Base-by-base conservation (phyloP, 2,113 vertebrate species). In the Lamprologus sp. region DNA sequence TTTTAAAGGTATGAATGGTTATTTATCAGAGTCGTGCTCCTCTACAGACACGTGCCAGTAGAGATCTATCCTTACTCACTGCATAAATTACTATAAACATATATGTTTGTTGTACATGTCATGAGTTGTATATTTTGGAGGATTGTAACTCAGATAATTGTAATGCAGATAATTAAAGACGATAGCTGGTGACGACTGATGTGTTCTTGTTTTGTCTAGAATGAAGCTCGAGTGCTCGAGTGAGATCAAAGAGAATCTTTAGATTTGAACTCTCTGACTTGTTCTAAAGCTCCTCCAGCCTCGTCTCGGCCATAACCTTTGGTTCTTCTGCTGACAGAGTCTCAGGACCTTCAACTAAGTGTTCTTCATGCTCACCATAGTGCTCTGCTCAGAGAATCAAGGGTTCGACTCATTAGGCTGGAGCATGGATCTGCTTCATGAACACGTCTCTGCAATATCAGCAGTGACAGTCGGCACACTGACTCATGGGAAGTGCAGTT, bases 101-200 rank as follows among this genome's bases (percentile, higher is more conserved):
- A 91, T 93, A 87, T 96, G 94, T 95, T 94, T 96, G 96, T 96
- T 96, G 96, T 96, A 96, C 95, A 97, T 97, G 96, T 97, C 92
- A 91, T 93, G 92, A 95, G 93, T 95, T 96, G 96, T 97, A 96
- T 93, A 96, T 97, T 77, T 96, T 96, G 95, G 92, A 94, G 91
- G 94, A 96, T 88, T 95, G 95, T 95, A 94, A 93, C 94, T 90
- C 86, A 94, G 68, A 73, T 73, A 73, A 73, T 73, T 73, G 68
- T 73, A 73, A 73, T 73, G 87, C 92, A 94, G 92, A 96, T 94
- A 90, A 97, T 95, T 95, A 96, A 96, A 89, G 92, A 95, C 89
- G 77, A 95, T 95, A 95, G 92, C 95, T 96, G 95, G 92, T 91
- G 85, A 91, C 33, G 65, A 37, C 10, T 73, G 5, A 5, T 4